Evolutionary conservation across 2,113 vertebrate species (phyloP).

Genomic region (Cochlearius cochlearius): DNA sequence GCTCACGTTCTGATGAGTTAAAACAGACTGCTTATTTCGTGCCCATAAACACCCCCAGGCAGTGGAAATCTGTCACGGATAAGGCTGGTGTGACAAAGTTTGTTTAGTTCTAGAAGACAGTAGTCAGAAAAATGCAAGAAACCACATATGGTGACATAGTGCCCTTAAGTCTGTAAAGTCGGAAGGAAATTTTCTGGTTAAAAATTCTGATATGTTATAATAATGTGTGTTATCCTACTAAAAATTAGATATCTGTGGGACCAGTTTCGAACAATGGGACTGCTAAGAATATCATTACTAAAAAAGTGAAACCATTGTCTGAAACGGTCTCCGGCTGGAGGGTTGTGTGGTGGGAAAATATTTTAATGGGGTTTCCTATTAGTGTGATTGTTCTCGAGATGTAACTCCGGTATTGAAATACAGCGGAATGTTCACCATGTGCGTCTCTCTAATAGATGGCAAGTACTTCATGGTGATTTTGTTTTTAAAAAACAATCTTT

Average conservation of each 20-base stretch:
- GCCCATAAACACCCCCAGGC: conserved; percentile 12
- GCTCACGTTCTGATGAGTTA: conserved; percentile 48
- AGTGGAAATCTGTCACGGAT: conserved; percentile 41
- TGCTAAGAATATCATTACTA: conserved; percentile 61
- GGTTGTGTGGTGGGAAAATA: conserved; percentile 72
- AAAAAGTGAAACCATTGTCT: conserved; percentile 66
- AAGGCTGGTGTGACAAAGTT: conserved; percentile 49
- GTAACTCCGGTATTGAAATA: conserved; percentile 45
- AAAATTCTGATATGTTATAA: conserved; percentile 42
- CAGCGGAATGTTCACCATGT: conserved; percentile 44
- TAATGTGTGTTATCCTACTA: conserved; percentile 44
- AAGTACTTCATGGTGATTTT: conserved; percentile 51
- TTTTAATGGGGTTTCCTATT: conserved; percentile 67
- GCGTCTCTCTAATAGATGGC: not conserved
- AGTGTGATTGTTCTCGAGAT: conserved; percentile 42
- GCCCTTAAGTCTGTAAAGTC: conserved; percentile 34
- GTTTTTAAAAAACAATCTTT: not conserved
- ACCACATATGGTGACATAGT: conserved; percentile 40
- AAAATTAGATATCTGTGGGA: conserved; percentile 73
- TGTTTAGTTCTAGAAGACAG: conserved; percentile 55
- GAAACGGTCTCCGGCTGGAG: conserved; percentile 57
- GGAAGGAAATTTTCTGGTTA: conserved; percentile 62
- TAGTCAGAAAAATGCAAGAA: conserved; percentile 52
- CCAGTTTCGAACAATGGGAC: conserved; percentile 51
- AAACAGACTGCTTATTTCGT: conserved; percentile 42